Evolutionary conservation across 2,113 vertebrate species (phyloP).

Genomic region (Alexandromys fortis): DNA sequence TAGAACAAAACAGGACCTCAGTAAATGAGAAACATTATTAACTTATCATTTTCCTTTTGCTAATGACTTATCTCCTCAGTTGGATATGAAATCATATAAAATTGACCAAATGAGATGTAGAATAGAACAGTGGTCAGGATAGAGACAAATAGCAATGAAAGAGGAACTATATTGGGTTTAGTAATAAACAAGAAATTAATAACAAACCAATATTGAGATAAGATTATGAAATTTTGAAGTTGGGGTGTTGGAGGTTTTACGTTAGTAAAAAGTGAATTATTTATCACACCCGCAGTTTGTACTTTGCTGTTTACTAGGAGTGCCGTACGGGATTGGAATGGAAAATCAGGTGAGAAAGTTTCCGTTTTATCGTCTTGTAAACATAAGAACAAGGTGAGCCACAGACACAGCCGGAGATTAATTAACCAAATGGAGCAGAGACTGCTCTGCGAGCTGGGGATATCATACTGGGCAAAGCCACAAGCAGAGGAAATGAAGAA

Average conservation of each 20-base stretch:
- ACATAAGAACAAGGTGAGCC: constrained; percentile 69
- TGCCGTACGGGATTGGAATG: neutral
- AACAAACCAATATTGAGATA: neutral
- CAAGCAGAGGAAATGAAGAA: constrained; percentile 56
- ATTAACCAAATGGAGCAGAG: constrained; percentile 78
- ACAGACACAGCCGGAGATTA: constrained; percentile 69
- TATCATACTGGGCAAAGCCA: constrained; percentile 41
- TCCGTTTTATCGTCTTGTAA: constrained; percentile 52
- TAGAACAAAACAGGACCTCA: neutral
- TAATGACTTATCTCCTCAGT: neutral
- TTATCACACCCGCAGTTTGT: neutral
- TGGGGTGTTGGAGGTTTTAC: neutral
- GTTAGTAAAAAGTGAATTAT: neutral
- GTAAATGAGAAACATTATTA: constrained; percentile 17
- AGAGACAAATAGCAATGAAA: neutral
- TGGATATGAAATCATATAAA: constrained; percentile 23
- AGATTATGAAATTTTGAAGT: neutral
- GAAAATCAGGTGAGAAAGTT: constrained; percentile 33
- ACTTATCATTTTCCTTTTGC: constrained; percentile 5
- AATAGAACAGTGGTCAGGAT: neutral
- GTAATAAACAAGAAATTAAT: neutral
- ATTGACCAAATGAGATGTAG: neutral
- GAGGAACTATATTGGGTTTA: neutral
- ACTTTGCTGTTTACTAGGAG: neutral
- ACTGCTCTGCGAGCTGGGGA: constrained; percentile 23